phyloP scores from a whole-genome alignment of 2,113 vertebrate species.

The Hippocampus comes region DNA sequence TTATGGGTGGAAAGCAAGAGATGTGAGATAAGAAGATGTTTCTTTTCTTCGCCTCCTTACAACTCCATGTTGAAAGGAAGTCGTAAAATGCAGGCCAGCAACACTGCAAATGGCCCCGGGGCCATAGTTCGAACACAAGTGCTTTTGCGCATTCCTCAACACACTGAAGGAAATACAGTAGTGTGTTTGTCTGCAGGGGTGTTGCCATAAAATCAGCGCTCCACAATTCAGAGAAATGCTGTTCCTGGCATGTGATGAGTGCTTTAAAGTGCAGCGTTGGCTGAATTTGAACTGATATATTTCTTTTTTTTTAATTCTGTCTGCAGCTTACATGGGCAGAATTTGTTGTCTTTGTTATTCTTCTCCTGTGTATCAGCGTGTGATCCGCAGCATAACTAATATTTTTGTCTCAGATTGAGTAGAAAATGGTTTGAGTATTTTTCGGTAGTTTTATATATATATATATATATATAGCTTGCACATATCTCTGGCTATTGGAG shows the following conservation, averaged over 20 bases:
- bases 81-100: too few species aligned
- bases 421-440: too few species aligned
- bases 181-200: slow-evolving; percentile 14
- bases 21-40: too few species aligned
- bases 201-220: slow-evolving; percentile 61
- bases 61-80: too few species aligned
- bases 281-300: background rate
- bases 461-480: too few species aligned
- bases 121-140: too few species aligned
- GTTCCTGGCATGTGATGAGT: slow-evolving; percentile 33
- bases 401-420: too few species aligned
- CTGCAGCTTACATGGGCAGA: background rate
- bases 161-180: slow-evolving; percentile 7
- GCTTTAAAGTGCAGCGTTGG: slow-evolving; percentile 7
- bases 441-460: too few species aligned
- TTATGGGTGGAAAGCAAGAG: too few species aligned
- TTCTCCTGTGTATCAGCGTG: background rate
- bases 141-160: slow-evolving; percentile 11
- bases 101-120: too few species aligned
- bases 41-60: too few species aligned
- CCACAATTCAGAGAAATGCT: slow-evolving; percentile 46
- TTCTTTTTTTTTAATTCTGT: slow-evolving; percentile 21
- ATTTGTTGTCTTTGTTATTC: background rate
- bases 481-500: too few species aligned
- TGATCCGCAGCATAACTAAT: background rate